Evolutionary conservation across 2,113 vertebrate species (phyloP).

Genomic region (Girardinichthys multiradiatus): DNA sequence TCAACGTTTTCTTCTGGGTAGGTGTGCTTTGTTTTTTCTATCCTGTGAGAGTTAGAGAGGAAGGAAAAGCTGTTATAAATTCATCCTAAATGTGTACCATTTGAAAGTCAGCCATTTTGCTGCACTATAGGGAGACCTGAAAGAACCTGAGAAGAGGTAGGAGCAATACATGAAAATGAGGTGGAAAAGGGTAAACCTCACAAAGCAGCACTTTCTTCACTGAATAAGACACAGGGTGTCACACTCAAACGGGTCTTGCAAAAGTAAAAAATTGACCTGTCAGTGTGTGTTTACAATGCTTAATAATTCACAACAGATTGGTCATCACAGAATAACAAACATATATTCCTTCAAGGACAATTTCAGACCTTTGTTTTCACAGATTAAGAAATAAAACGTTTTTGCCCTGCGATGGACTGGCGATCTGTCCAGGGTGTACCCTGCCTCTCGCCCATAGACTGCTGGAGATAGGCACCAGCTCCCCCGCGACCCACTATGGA

Average conservation of each 20-base stretch:
- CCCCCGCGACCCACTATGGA: no score
- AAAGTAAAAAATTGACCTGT: constrained; percentile 34
- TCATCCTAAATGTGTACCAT: background rate
- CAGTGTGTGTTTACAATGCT: background rate
- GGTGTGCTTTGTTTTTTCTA: constrained; percentile 41
- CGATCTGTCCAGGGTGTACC: no score
- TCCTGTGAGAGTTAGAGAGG: background rate
- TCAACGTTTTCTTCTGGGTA: constrained; percentile 80
- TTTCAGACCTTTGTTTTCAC: background rate
- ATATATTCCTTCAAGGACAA: background rate
- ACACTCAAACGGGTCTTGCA: background rate
- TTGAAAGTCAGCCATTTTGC: background rate
- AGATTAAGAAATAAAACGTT: background rate
- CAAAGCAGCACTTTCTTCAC: background rate
- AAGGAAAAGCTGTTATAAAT: background rate
- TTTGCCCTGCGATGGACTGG: no score
- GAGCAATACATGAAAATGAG: background rate
- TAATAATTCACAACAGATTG: background rate
- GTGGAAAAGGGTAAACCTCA: background rate
- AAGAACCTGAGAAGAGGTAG: background rate
- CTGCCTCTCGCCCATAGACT: no score
- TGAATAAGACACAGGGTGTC: background rate
- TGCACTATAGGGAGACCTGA: background rate
- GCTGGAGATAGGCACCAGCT: no score
- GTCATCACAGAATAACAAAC: background rate